Conservation (phyloP, 1,140 invertebrate genomes). For the Penaeus chinensis region DNA sequence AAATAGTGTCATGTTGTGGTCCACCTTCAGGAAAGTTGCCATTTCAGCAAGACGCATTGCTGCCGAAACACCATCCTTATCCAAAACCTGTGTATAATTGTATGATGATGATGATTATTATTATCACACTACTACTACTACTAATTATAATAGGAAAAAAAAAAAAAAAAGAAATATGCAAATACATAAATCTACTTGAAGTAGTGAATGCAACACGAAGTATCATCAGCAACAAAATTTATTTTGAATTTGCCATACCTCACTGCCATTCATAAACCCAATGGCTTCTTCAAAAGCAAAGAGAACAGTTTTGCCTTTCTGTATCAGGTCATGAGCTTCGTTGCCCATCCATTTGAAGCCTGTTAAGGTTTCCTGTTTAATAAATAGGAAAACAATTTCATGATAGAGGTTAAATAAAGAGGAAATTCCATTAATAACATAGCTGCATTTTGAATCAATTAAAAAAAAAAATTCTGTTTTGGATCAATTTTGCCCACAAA, state of each 20-base stretch:
- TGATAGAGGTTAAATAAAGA: not conserved
- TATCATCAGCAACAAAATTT: too few species aligned
- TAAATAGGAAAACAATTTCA: not conserved
- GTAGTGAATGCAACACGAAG: not conserved
- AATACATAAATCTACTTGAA: not conserved
- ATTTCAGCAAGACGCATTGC: conserved; percentile 84
- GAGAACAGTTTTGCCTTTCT: conserved; percentile 80
- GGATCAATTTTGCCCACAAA: too few species aligned
- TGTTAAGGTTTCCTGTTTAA: conserved; percentile 89
- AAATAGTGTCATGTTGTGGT: conserved; percentile 75
- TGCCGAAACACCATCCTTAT: conserved; percentile 96
- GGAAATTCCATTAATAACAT: too few species aligned
- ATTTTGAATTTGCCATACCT: conserved; percentile 49
- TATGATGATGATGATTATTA: too few species aligned
- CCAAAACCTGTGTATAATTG: conserved; percentile 75
- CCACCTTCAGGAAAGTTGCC: conserved; percentile 78
- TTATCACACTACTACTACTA: too few species aligned
- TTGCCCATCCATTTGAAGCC: conserved; percentile 99
- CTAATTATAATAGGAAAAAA: too few species aligned
- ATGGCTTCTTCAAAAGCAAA: conserved; percentile 97
- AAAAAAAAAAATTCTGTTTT: too few species aligned
- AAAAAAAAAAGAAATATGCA: too few species aligned
- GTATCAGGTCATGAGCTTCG: conserved; percentile 79
- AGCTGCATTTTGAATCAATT: too few species aligned
- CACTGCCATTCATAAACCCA: conserved; percentile 92